Evolutionary conservation across 2,797 vertebrate species (phyloP).

Genomic region (Manis pentadactyla): DNA sequence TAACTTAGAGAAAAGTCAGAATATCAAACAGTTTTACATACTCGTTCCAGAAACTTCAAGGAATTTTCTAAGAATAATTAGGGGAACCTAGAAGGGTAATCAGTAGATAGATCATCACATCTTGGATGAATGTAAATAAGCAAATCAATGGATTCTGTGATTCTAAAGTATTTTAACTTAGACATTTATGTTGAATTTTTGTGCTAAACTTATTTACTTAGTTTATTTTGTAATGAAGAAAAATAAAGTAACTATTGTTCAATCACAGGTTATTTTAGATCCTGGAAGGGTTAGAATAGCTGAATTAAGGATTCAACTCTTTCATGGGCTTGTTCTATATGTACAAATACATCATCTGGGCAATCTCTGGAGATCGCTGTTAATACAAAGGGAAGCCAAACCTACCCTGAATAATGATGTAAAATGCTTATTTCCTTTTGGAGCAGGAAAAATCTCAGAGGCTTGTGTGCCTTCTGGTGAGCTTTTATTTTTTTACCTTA

Average conservation of each 20-base stretch:
- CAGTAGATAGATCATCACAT: not conserved
- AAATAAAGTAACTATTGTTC: not conserved
- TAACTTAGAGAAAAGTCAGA: conserved; percentile 2
- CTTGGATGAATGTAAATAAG: not conserved
- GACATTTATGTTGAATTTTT: not conserved
- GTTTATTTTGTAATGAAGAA: not conserved
- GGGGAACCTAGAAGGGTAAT: not conserved
- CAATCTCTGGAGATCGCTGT: not conserved
- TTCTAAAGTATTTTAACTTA: not conserved
- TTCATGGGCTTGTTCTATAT: not conserved
- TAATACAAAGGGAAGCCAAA: not conserved
- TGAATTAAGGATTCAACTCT: not conserved
- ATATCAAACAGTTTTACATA: not conserved
- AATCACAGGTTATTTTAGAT: not conserved
- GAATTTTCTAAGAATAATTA: not conserved
- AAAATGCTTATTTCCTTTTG: not conserved
- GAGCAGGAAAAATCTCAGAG: not conserved
- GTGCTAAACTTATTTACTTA: not conserved
- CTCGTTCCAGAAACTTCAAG: not conserved
- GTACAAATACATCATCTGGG: not conserved
- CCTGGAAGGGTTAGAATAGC: not conserved
- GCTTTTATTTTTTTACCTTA: not conserved
- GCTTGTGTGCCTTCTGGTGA: not conserved
- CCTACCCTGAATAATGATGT: not conserved
- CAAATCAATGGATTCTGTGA: not conserved